A percentile compares a stretch with the other conserved stretches of the same genome.
Conservation (phyloP, 2,797 vertebrate genomes). For the Peromyscus aztecus region DNA sequence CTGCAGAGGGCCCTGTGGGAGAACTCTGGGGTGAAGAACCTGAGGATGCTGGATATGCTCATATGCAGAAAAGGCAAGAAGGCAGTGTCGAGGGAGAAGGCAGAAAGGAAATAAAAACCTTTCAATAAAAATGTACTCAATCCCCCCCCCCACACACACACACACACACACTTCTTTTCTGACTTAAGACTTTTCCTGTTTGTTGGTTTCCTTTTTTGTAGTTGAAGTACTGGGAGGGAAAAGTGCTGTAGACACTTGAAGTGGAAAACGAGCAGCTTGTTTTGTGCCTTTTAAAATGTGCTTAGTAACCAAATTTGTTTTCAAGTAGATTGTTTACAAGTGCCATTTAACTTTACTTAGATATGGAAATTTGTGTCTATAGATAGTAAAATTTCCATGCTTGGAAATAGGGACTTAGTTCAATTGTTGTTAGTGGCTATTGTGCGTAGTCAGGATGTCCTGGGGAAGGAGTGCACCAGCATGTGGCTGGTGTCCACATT, state of each 20-base stretch:
- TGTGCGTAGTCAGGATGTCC: slow-evolving; percentile 99
- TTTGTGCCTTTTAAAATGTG: slow-evolving; percentile 55
- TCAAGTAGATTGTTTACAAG: slow-evolving; percentile 79
- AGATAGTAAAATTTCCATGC: slow-evolving; percentile 89
- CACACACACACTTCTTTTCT: not conserved
- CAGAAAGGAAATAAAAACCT: slow-evolving; percentile 45
- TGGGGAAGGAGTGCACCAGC: slow-evolving; percentile 92
- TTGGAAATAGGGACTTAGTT: slow-evolving; percentile 85
- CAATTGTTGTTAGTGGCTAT: slow-evolving; percentile 93
- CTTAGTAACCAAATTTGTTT: slow-evolving; percentile 79
- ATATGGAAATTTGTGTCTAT: slow-evolving; percentile 86
- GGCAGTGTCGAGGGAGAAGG: slow-evolving; percentile 8
- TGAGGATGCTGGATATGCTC: not conserved
- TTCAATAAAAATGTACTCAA: not conserved
- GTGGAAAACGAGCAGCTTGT: slow-evolving; percentile 41
- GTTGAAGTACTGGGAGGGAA: slow-evolving; percentile 40
- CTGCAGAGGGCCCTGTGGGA: not conserved
- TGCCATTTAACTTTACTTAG: slow-evolving; percentile 73
- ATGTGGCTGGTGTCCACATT: slow-evolving; percentile 86
- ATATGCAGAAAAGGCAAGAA: not conserved
- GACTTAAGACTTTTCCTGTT: slow-evolving; percentile 25
- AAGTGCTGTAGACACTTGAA: slow-evolving; percentile 38
- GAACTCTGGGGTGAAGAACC: not conserved
- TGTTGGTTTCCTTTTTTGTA: slow-evolving; percentile 25
- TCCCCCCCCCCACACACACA: not conserved